These are phyloP conservation scores for human (Homo sapiens) DNA, from an alignment of 2,113 vertebrate species.

Conservation along the genomic window GRCh38 chr5:50887501-50888000, in stretches of 20 bases:
- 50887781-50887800: neutral
- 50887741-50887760: neutral
- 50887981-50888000: neutral
- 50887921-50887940: neutral
- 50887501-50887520: neutral
- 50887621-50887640: neutral
- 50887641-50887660: neutral
- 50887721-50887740: neutral
- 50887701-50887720: neutral
- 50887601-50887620: neutral
- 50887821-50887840: neutral
- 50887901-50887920: neutral
- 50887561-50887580: neutral
- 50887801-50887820: neutral
- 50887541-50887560: neutral
- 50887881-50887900: neutral
- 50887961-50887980: neutral
- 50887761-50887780: neutral
- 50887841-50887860: neutral
- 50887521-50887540: neutral
- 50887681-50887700: neutral
- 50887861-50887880: neutral
- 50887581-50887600: fast-evolving
- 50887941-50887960: neutral
- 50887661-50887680: neutral